These are phyloP conservation scores for Chelon auratus DNA, from an alignment of 2,797 vertebrate genomes.

Conservation along the genomic window DNA sequence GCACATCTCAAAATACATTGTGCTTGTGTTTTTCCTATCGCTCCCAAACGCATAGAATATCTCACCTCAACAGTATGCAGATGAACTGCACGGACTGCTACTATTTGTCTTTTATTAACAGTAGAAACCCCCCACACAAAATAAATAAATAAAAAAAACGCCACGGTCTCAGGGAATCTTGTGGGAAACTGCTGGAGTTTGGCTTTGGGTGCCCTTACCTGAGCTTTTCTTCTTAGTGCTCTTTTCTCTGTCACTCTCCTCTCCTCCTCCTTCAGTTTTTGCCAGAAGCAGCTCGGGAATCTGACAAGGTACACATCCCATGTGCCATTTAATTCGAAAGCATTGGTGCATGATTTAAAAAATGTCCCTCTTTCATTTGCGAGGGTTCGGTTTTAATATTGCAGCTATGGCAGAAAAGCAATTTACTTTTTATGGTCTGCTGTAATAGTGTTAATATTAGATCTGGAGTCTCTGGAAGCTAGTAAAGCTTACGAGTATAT, in stretches of 20 bases:
- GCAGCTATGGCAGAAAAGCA: not conserved
- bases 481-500: not conserved
- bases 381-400: not conserved
- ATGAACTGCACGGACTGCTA: too few relatives aligned
- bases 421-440: not conserved
- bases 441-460: not conserved
- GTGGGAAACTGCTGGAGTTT: not conserved
- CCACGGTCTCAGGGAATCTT: too few relatives aligned
- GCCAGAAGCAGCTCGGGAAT: constrained; percentile 93
- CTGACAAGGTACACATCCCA: constrained; percentile 68
- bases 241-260: constrained; percentile 73
- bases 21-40: too few relatives aligned
- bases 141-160: too few relatives aligned
- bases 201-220: constrained; percentile 76
- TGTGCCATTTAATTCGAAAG: constrained; percentile 17
- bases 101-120: too few relatives aligned
- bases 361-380: not conserved
- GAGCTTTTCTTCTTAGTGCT: constrained; percentile 80
- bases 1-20: too few relatives aligned
- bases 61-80: too few relatives aligned
- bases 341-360: constrained; percentile 1
- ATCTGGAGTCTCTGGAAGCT: not conserved
- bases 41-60: too few relatives aligned
- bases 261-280: constrained; percentile 78
- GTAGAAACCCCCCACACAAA: too few relatives aligned